Evolutionary conservation across 2,888 invertebrate genomes (phyloP), one percentile per base, ranked within the genome.

Genomic region (Ennomos erosarius): DNA sequence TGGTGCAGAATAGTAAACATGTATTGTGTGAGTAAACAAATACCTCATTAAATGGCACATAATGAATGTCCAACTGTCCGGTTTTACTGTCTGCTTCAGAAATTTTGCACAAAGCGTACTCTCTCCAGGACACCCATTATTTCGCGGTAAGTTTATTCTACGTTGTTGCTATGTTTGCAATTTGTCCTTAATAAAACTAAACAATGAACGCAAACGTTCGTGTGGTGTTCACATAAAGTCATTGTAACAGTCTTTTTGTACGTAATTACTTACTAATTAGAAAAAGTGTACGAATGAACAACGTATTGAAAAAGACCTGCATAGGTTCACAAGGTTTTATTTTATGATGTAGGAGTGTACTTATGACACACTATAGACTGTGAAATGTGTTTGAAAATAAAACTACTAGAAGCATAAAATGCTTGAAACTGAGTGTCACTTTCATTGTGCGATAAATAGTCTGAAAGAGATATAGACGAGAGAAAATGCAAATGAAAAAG

Each of bases 221-320:
- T 73, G 69, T 64, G 52, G 57, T 62, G 63, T 65, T 68, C 51
- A 66, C 62, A 62, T 69, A 62, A 68, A 71, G 62, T 61, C 52
- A 47, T 60, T 65, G 55, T 16, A 16, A 16, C 66, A 65, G 74
- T 73, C 62, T 62, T 66, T 65, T 63, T 62, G 63, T 68, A 65
- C 61, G 64, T n/a, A n/a, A n/a, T 55, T 45, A 6, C 5, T 26
- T 4, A 26, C 0, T 6, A 26, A 26, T 16, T 16, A 16, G 16
- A 26, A 26, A 26, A 0, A 5, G 26, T 26, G 26, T 26, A 26
- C 26, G 26, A 26, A 26, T 26, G 5, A 26, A 26, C 26, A 26
- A 16, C 16, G 16, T 16, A n/a, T n/a, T n/a, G 16, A 1, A 16
- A 16, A 26, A 0, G 1, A 26, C 3, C 26, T 26, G 5, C 26